Evolutionary conservation across 2,113 vertebrate genomes (phyloP).

Genomic region (Oxygymnocypris stewartii): DNA sequence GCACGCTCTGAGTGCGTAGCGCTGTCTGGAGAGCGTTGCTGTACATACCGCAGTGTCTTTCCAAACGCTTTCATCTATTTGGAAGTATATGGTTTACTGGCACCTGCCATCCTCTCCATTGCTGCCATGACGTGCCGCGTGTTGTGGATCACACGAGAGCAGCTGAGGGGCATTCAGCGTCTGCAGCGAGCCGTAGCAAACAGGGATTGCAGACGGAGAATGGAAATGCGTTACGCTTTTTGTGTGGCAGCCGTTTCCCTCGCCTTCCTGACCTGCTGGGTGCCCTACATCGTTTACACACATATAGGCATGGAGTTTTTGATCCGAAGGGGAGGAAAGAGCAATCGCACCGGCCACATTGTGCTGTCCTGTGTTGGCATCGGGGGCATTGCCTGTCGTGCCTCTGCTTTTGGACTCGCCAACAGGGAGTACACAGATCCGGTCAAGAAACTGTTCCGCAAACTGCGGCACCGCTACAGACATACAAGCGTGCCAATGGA

Average conservation of each 20-base stretch:
- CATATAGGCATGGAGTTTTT: conserved; percentile 77
- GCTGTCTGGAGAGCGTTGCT: conserved; percentile 64
- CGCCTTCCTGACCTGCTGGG: conserved; percentile 84
- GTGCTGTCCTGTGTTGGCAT: conserved; percentile 81
- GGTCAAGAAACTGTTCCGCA: conserved; percentile 66
- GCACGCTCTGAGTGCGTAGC: conserved; percentile 42
- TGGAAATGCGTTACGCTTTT: conserved; percentile 79
- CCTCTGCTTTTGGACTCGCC: conserved; percentile 80
- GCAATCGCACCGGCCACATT: conserved; percentile 68
- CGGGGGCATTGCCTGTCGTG: conserved; percentile 77
- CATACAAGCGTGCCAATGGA: conserved; percentile 36
- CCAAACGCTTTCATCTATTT: conserved; percentile 80
- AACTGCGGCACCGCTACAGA: conserved; percentile 62
- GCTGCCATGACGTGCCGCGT: conserved; percentile 76
- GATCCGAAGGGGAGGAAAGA: conserved; percentile 55
- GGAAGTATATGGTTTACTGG: conserved; percentile 84
- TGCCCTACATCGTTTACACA: conserved; percentile 83
- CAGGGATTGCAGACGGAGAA: conserved; percentile 52
- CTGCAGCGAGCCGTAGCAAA: conserved; percentile 75
- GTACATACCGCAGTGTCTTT: conserved; percentile 79
- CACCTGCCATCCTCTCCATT: conserved; percentile 79
- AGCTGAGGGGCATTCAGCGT: conserved; percentile 79
- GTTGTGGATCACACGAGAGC: conserved; percentile 77
- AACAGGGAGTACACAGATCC: conserved; percentile 82
- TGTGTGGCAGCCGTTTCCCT: conserved; percentile 78